Base-by-base conservation (phyloP, 1,140 invertebrate species). In the Drosophila kikkawai region DNA sequence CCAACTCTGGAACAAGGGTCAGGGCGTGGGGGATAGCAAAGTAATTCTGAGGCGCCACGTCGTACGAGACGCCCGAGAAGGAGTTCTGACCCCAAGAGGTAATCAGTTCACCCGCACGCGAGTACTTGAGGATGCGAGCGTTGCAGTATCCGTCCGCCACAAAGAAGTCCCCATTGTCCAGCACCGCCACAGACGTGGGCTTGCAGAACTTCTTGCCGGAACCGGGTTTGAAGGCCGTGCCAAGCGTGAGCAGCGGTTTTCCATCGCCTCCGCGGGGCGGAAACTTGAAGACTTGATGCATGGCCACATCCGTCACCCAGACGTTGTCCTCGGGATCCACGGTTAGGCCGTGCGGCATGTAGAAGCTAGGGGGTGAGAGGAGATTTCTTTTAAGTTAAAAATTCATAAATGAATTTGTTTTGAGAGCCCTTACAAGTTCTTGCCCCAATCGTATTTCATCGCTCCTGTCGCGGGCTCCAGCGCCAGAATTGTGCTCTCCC, bases 141-240 rank as follows among this genome's bases (percentile, higher is more conserved):
- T 99, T 99, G 91, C 98, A 99, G 91, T 99, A 99, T 12, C 97
- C 97, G 93, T 99, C 98, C 12, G 97, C 96, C 1, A 99, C 97
- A 92, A 98, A 99, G 93, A 99, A 98, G 64, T 97, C 96, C 0
- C 97, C 98, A 82, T 95, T 96, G 7, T 94, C 93, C 22, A 97
- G 93, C 9, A 98, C 97, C 32, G 98, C 98, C 3, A 99, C 97
- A 8, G 97, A 96, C 8, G 97, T 97, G 11, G 98, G 98, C 93
- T 99, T 99, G 93, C 98, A 99, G 93, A 99, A 99, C 85, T 97
- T 96, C 5, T 95, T 93, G 79, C 96, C 96, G 69, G 94, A 94
- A 56, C 98, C 98, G 4, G 98, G 98, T 22, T 95, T 93, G 93
- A 99, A 97, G 82, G 94, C 94, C 45, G 95, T 93, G 22, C 94